A percentile compares a stretch with the other conserved stretches of the same genome.
Evolutionary conservation across 2,888 invertebrate species (phyloP).

Genomic region (Cerastis leucographa): DNA sequence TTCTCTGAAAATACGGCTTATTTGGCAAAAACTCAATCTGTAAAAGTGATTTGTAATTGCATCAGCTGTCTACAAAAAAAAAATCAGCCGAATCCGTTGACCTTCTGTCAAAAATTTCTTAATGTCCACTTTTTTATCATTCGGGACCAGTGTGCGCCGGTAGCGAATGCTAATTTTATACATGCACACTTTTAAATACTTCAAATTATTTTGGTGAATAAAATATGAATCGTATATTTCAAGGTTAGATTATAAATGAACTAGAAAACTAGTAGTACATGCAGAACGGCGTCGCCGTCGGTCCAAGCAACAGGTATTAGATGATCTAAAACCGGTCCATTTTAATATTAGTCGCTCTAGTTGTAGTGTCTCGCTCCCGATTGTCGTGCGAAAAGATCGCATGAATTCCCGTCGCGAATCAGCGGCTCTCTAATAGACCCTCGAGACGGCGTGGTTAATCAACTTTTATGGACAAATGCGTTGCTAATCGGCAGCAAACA

Average conservation of each 20-base stretch:
- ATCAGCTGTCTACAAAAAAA: too few species aligned
- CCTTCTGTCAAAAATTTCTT: too few species aligned
- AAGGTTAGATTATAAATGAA: constrained; percentile 70
- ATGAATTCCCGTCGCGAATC: constrained; percentile 80
- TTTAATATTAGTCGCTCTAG: constrained; percentile 87
- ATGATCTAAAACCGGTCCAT: constrained; percentile 81
- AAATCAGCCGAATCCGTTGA: too few species aligned
- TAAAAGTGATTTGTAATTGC: too few species aligned
- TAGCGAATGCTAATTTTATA: constrained; percentile 55
- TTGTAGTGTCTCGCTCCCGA: constrained; percentile 86
- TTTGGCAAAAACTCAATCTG: too few species aligned
- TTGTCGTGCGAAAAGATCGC: constrained; percentile 87
- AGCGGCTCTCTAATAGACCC: constrained; percentile 78
- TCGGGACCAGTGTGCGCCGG: too few species aligned
- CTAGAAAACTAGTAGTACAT: constrained; percentile 76
- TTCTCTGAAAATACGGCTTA: too few species aligned
- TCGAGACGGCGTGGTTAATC: constrained; percentile 82
- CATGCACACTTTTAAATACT: constrained; percentile 39
- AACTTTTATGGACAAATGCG: constrained; percentile 81
- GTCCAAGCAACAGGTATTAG: constrained; percentile 70
- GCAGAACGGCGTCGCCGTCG: constrained; percentile 70
- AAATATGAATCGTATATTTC: constrained; percentile 63
- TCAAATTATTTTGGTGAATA: constrained; percentile 42
- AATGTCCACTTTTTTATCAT: too few species aligned
- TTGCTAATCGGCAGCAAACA: constrained; percentile 84